These are phyloP conservation scores for Cantharis lateralis DNA, from an alignment of 2,888 invertebrate species.

Conservation along the genomic window DNA sequence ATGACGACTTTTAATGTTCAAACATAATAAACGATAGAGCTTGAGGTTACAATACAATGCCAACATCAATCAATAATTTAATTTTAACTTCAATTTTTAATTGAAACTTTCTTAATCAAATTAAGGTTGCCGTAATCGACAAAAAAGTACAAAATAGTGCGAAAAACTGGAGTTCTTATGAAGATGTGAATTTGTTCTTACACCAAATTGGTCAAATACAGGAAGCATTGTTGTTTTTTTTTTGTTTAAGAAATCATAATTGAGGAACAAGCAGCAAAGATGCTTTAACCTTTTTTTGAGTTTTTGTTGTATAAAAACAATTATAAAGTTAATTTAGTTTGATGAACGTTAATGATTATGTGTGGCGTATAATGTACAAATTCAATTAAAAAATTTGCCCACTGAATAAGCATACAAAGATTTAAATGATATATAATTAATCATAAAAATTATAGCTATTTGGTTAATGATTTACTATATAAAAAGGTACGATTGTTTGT, in stretches of 20 bases:
- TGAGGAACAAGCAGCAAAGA: neutral
- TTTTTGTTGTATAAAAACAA: neutral
- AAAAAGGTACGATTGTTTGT: neutral
- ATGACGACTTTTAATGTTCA: neutral
- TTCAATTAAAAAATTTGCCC: constrained; percentile 4
- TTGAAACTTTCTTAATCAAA: neutral
- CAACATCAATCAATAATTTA: neutral
- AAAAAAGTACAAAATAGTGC: neutral
- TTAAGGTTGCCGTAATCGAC: neutral
- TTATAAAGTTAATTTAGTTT: neutral
- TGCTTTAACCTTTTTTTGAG: neutral
- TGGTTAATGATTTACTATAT: neutral
- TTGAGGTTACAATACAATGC: neutral
- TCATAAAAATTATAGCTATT: neutral
- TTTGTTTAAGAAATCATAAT: neutral
- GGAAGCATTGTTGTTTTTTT: neutral
- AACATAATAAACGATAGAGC: neutral
- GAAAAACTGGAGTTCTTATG: neutral
- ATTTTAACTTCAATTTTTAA: neutral
- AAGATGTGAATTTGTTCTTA: neutral
- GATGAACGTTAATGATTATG: constrained; percentile 1
- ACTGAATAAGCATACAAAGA: constrained; percentile 1
- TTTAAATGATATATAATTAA: constrained; percentile 4
- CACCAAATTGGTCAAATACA: neutral
- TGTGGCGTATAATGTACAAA: neutral